phyloP scores from a whole-genome alignment of 23 tunicate genomes.

The Phallusia fumigata region DNA sequence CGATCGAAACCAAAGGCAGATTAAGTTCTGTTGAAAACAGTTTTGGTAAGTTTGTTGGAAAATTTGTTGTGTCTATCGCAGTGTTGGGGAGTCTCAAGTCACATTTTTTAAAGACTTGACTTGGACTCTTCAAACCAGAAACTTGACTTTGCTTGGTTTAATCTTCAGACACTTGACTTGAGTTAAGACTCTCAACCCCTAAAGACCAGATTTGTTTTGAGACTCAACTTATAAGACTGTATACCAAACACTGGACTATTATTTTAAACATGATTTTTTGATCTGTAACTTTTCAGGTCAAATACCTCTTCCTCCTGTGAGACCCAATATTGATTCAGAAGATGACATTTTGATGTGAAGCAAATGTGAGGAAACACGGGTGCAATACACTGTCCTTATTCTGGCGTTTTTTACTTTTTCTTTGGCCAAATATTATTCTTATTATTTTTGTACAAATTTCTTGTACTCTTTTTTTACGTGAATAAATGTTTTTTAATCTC shows the following conservation, averaged over 20 bases:
- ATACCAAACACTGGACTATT: too few relatives aligned
- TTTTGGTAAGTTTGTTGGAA: background rate
- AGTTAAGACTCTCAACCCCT: too few relatives aligned
- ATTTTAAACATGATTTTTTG: too few relatives aligned
- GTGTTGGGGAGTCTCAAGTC: too few relatives aligned
- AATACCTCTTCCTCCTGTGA: background rate
- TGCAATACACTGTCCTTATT: constrained; percentile 11
- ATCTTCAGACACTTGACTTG: too few relatives aligned
- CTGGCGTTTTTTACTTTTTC: background rate
- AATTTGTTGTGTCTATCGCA: too few relatives aligned
- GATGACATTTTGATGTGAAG: constrained; percentile 6
- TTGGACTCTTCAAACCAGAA: too few relatives aligned
- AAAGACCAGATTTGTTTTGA: too few relatives aligned
- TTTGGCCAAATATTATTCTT: background rate
- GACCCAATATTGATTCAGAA: constrained; percentile 8
- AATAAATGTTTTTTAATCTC: background rate
- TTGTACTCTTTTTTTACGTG: background rate
- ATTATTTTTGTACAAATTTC: background rate
- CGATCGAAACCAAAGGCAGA: background rate
- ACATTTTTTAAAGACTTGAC: too few relatives aligned
- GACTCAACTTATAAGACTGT: too few relatives aligned
- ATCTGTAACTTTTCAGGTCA: background rate
- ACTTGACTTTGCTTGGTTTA: too few relatives aligned
- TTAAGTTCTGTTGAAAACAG: background rate
- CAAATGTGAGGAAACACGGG: background rate